phyloP scores from a whole-genome alignment of 2,888 invertebrate genomes.

The Notocelia uddmanniana region DNA sequence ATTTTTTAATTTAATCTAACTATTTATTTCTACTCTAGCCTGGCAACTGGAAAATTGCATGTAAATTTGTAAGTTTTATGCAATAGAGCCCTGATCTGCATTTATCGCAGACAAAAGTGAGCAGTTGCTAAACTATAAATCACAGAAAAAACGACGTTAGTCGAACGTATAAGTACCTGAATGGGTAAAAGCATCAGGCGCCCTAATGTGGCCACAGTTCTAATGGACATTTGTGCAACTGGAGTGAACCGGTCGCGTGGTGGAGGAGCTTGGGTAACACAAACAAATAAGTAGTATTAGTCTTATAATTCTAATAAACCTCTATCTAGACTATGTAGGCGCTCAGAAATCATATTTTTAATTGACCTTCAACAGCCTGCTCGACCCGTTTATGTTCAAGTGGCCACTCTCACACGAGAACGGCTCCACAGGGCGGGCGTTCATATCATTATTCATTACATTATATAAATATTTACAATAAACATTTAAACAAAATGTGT shows the following conservation, averaged over 20 bases:
- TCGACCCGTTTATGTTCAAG: no score
- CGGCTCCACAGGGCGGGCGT: background rate
- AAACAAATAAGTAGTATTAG: background rate
- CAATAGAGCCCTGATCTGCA: no score
- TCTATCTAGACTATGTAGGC: conserved; percentile 11
- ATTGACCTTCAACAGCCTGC: background rate
- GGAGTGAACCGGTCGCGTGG: background rate
- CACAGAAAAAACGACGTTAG: no score
- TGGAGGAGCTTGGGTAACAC: no score
- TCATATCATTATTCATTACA: conserved; percentile 1
- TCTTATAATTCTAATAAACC: background rate
- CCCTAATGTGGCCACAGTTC: background rate
- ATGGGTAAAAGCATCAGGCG: no score
- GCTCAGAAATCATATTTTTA: background rate
- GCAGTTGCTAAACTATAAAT: no score
- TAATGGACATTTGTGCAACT: background rate
- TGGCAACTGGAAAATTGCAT: no score
- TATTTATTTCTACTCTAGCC: no score
- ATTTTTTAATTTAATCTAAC: no score
- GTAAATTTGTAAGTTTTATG: no score
- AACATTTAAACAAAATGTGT: conserved; percentile 31
- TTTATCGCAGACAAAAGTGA: no score
- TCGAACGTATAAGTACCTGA: no score
- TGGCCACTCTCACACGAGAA: conserved; percentile 2
- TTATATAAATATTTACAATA: conserved; percentile 30